These are phyloP conservation scores for Emmelina monodactyla DNA, from an alignment of 2,888 invertebrate genomes.

Conservation along the genomic window DNA sequence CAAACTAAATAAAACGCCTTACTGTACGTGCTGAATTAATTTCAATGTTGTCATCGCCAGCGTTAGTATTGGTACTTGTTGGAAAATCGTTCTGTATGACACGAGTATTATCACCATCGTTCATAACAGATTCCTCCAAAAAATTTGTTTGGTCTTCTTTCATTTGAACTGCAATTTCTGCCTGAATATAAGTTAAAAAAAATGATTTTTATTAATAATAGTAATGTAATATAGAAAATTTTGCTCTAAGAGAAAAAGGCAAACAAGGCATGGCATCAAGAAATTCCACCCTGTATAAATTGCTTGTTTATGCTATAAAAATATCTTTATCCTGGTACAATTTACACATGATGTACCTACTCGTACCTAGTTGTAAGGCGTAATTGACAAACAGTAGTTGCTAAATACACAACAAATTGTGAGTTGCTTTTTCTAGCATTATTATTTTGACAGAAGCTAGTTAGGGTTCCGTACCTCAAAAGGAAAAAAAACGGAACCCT, in stretches of 20 bases:
- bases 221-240: neutral
- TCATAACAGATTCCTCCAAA: neutral
- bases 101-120: neutral
- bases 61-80: neutral
- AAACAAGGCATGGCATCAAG: neutral
- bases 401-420: neutral
- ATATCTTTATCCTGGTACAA: neutral
- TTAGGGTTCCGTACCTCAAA: too few relatives aligned
- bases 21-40: neutral
- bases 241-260: neutral
- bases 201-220: neutral
- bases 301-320: neutral
- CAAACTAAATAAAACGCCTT: neutral
- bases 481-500: too few relatives aligned
- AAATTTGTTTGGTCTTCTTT: neutral
- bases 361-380: neutral
- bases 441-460: neutral
- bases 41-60: neutral
- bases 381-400: neutral
- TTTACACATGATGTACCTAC: neutral
- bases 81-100: neutral
- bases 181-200: neutral
- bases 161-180: neutral
- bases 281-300: neutral
- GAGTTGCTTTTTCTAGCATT: neutral